Evolutionary conservation across 2,113 vertebrate genomes (phyloP).

Genomic region (Nerophis lumbriciformis): DNA sequence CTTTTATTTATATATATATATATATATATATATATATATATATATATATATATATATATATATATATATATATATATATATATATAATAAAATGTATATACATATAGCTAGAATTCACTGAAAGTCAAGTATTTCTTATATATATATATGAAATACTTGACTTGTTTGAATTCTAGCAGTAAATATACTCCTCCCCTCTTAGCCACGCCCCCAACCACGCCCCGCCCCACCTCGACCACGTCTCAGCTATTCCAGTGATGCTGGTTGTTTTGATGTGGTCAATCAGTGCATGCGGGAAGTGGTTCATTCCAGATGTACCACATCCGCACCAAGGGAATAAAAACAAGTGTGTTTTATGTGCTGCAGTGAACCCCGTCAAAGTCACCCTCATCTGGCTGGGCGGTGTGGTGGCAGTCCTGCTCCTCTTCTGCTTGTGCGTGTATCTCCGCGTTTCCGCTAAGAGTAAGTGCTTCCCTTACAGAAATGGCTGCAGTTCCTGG

Average conservation of each 20-base stretch:
- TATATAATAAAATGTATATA: no score
- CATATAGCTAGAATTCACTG: no score
- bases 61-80: no score
- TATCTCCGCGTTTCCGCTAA: slow-evolving; percentile 52
- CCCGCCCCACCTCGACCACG: no score
- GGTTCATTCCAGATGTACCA: background rate
- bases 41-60: no score
- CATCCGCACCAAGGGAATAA: slow-evolving; percentile 2
- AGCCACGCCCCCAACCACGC: no score
- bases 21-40: no score
- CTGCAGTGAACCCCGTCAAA: slow-evolving; percentile 41
- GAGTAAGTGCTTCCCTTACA: slow-evolving; percentile 55
- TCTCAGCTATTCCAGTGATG: slow-evolving; percentile 34
- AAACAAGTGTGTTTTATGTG: slow-evolving; percentile 22
- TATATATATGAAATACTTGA: no score
- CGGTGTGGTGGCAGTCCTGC: slow-evolving; percentile 34
- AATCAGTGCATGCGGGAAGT: slow-evolving; percentile 7
- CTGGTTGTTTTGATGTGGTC: slow-evolving; percentile 38
- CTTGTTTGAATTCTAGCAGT: no score
- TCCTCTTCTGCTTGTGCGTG: slow-evolving; percentile 66
- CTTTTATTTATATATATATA: no score
- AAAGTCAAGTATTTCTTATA: no score
- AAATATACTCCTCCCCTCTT: no score
- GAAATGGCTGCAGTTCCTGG: background rate
- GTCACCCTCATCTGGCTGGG: slow-evolving; percentile 59